These are phyloP conservation scores for Apodemia mormo DNA, from an alignment of 2,888 invertebrate species.

Conservation along the genomic window DNA sequence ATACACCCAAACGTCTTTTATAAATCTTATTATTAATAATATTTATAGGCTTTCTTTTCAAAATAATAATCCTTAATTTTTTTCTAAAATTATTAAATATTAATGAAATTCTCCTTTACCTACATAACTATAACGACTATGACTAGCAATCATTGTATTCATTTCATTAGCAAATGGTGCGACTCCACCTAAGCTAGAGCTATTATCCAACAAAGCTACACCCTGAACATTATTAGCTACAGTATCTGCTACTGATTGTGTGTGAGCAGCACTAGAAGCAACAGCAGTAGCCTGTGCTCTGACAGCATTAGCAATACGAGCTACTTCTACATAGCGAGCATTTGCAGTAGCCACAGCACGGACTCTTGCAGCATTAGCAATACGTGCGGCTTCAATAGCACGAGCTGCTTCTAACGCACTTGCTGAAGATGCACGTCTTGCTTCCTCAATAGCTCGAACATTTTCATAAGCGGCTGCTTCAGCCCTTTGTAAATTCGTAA, in stretches of 20 bases:
- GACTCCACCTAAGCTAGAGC: conserved; percentile 32
- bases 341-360: conserved; percentile 73
- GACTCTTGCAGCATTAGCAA: conserved; percentile 69
- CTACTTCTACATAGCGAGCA: conserved; percentile 67
- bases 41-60: too few species aligned
- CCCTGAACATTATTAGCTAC: conserved; percentile 64
- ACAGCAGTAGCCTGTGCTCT: conserved; percentile 61
- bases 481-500: neutral
- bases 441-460: conserved; percentile 62
- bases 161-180: neutral
- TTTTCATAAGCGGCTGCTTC: neutral
- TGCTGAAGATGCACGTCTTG: conserved; percentile 62
- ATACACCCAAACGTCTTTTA: too few species aligned
- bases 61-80: too few species aligned
- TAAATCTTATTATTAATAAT: too few species aligned
- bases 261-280: conserved; percentile 59
- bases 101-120: too few species aligned
- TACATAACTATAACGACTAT: neutral
- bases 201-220: conserved; percentile 55
- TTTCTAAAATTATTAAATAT: too few species aligned
- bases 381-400: conserved; percentile 60
- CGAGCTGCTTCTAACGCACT: conserved; percentile 57
- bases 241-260: conserved; percentile 62
- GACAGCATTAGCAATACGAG: conserved; percentile 67
- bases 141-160: neutral